Evolutionary conservation across 2,797 vertebrate species (phyloP), one percentile per base, ranked within the genome.

Genomic region (Apogon hyalosoma): DNA sequence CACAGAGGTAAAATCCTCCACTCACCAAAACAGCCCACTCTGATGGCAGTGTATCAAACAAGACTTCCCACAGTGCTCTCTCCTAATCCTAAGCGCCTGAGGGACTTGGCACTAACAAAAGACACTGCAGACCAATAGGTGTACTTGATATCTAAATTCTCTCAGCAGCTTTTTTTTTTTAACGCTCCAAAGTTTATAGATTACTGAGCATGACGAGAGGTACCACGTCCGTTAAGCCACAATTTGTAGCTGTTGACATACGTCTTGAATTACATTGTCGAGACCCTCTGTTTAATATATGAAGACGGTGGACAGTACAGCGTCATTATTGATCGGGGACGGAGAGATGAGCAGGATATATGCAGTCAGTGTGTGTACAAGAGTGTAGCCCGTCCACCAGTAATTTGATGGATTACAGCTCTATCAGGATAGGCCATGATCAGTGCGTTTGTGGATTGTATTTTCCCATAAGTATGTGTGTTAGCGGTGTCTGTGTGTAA

Each of bases 261-360:
- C 31, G 56, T 66, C 62, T 66, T 28, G 49, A 2, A 59, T 59
- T 51, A 41, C 48, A 6, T 59, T 60, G 67, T 69, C 80, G 41
- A 63, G 63, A 11, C 24, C 12, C 60, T 24, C 7, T 9, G 6
- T 57, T 51, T 52, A 63, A 66, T 73, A 39, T 59, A 67, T 15
- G 52, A 19, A 24, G 15, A 13, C 43, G 52, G 56, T 14, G 64
- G 19, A 49, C 53, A 62, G 54, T 65, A 67, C 68, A 13, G 38
- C 69, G 53, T 67, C 62, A 31, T 64, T 88, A 87, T 85, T 73
- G 87, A 85, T 86, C 52, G 14, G 33, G 28, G 36, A 47, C 11
- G 58, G 0, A 11, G 18, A 73, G 67, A 84, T 73, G 48, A 83
- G 59, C 21, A 38, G 47, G 53, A 75, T 76, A 52, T 59, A 57